phyloP scores from a whole-genome alignment of 2,888 invertebrate species.

The Heliconius cydno region DNA sequence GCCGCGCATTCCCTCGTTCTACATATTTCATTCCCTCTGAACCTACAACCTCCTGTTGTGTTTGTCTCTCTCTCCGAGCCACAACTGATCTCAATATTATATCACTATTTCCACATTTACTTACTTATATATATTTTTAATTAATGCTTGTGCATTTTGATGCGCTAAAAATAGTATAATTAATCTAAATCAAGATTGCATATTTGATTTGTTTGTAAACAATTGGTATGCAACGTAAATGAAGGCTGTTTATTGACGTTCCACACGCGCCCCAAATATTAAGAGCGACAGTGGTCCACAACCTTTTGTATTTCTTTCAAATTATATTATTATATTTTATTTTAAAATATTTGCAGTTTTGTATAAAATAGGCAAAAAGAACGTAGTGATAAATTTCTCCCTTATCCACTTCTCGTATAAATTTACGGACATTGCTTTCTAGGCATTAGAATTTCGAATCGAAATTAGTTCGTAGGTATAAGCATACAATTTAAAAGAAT shows the following conservation, averaged over 20 bases:
- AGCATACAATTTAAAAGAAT: too few relatives aligned
- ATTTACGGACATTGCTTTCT: too few relatives aligned
- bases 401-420: not conserved
- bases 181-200: constrained; percentile 5
- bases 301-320: constrained; percentile 41
- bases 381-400: not conserved
- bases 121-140: not conserved
- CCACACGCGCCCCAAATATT: constrained; percentile 73
- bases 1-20: too few relatives aligned
- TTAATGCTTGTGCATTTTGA: not conserved
- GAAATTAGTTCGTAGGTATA: too few relatives aligned
- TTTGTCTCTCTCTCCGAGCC: too few relatives aligned
- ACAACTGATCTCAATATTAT: too few relatives aligned
- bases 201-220: constrained; percentile 19
- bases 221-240: constrained; percentile 49
- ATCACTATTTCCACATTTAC: not conserved
- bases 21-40: too few relatives aligned
- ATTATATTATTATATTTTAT: not conserved
- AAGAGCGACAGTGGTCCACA: constrained; percentile 51
- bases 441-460: not conserved
- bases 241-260: constrained; percentile 75
- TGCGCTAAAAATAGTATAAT: not conserved
- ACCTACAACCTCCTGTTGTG: too few relatives aligned
- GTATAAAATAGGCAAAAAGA: not conserved
- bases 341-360: not conserved